phyloP scores from a whole-genome alignment of 2,888 invertebrate species.

The Drosophila formosana region DNA sequence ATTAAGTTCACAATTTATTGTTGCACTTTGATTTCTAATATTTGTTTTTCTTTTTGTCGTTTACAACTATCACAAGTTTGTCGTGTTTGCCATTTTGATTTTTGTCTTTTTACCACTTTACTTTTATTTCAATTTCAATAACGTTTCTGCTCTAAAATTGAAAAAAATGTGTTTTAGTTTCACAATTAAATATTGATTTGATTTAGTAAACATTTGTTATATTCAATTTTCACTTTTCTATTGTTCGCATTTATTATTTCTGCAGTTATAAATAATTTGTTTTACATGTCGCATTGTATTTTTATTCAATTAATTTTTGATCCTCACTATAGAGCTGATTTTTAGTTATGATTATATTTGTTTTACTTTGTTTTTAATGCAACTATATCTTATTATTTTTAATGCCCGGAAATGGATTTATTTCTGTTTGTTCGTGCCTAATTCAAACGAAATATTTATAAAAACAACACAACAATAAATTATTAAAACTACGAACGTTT shows the following conservation, averaged over 20 bases:
- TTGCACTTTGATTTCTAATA: slow-evolving; percentile 11
- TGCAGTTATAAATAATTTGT: background rate
- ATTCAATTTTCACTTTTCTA: too few species aligned
- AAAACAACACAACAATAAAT: background rate
- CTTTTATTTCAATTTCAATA: background rate
- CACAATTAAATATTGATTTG: too few species aligned
- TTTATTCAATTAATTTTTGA: background rate
- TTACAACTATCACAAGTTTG: slow-evolving; percentile 28
- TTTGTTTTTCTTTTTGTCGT: background rate
- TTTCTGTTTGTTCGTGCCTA: background rate
- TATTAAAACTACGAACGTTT: too few species aligned
- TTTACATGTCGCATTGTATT: background rate
- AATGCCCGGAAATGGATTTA: background rate
- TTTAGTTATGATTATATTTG: background rate
- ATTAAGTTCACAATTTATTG: slow-evolving; percentile 35
- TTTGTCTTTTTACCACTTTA: background rate
- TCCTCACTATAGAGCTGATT: background rate
- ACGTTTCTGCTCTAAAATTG: background rate
- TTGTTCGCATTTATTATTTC: too few species aligned
- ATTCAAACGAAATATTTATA: background rate
- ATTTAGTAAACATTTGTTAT: background rate
- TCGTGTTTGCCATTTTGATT: slow-evolving; percentile 25
- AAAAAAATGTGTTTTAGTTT: background rate
- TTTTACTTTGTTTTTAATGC: background rate
- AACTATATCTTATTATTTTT: background rate